Conservation (phyloP, 1,140 invertebrate species). For the Hyles euphorbiae region DNA sequence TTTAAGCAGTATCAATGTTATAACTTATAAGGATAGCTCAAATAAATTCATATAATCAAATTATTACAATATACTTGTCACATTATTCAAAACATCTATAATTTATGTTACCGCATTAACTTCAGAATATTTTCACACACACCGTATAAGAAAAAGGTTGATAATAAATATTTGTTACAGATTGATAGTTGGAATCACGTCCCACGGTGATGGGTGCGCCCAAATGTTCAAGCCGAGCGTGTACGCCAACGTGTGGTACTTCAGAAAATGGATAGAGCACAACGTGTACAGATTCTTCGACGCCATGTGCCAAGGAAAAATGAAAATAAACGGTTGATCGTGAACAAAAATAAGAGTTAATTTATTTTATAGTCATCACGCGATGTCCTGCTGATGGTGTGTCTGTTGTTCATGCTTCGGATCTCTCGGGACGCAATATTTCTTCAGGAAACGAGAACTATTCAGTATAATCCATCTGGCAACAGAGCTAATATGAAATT, state of each 20-base stretch:
- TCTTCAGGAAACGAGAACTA: constrained; percentile 28
- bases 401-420: neutral
- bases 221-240: constrained; percentile 49
- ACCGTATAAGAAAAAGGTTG: no score
- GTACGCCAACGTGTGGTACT: constrained; percentile 45
- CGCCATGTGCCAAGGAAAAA: constrained; percentile 5
- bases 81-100: no score
- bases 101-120: no score
- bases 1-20: no score
- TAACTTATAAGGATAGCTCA: no score
- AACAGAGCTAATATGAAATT: constrained; percentile 1
- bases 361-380: neutral
- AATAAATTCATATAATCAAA: no score
- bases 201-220: constrained; percentile 57
- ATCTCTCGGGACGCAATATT: constrained; percentile 22
- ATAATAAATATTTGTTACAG: constrained; percentile 26
- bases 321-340: neutral
- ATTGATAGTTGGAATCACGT: constrained; percentile 47
- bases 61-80: no score
- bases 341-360: neutral
- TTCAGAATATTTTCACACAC: no score
- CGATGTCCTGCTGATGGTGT: neutral
- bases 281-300: constrained; percentile 24
- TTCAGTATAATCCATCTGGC: constrained; percentile 48
- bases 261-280: constrained; percentile 37